A percentile compares a stretch with the other conserved stretches of the same genome.
These are phyloP conservation scores for Chaetogeoica ovagalla DNA, from an alignment of 2,888 invertebrate genomes.

Conservation along the genomic window DNA sequence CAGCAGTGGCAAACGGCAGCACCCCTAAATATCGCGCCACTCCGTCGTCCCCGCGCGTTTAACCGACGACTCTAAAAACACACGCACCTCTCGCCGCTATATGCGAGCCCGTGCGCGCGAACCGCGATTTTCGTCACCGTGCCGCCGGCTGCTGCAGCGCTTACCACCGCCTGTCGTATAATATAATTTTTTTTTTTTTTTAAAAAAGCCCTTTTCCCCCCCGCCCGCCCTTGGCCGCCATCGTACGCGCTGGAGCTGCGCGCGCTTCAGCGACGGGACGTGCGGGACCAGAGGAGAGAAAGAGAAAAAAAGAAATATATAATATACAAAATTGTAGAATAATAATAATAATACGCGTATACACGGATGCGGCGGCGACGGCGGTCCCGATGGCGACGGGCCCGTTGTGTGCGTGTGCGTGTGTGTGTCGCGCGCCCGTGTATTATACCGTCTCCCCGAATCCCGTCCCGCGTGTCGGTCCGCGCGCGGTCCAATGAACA, in stretches of 20 bases:
- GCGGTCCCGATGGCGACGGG: too few species aligned
- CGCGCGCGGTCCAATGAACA: constrained; percentile 51
- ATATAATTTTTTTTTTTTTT: too few species aligned
- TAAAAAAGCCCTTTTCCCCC: constrained; percentile 21
- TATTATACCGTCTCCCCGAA: not conserved
- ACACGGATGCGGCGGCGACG: too few species aligned
- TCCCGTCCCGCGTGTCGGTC: constrained; percentile 47
- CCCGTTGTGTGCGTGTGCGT: not conserved
- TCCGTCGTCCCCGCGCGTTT: not conserved
- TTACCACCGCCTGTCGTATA: not conserved
- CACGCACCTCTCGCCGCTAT: not conserved
- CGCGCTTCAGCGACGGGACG: too few species aligned
- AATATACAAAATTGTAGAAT: not conserved
- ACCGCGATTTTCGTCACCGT: not conserved
- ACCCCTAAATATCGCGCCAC: too few species aligned
- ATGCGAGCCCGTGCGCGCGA: not conserved
- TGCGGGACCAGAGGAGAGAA: too few species aligned
- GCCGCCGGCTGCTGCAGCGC: not conserved
- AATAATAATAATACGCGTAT: not conserved
- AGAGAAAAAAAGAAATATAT: too few species aligned
- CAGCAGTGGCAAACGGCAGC: constrained; percentile 23
- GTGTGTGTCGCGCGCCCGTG: not conserved
- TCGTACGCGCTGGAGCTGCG: too few species aligned
- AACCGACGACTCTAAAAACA: not conserved
- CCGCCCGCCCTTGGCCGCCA: too few species aligned